Base-by-base conservation (phyloP, 2,113 vertebrate species). In the Trogon melanurus region DNA sequence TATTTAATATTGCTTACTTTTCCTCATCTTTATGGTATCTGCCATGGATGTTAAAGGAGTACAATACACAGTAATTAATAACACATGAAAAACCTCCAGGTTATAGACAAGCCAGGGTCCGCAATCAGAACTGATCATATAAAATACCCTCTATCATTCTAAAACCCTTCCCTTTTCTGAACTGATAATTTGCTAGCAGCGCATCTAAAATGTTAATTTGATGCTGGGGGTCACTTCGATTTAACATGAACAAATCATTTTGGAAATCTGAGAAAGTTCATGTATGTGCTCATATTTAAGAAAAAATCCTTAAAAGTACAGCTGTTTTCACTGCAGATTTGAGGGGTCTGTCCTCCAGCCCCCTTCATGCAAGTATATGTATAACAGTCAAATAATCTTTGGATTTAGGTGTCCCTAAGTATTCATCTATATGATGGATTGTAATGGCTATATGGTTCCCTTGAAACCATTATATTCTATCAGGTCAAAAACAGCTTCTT, bases 351-450 rank as follows among this genome's bases (percentile, higher is more conserved):
- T 84, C 67, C 45, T 88, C 56, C 53, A 91, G 41, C 58, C 58
- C 73, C 16, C 74, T 93, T 78, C 75, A 66, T 78, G 65, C 73
- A 85, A 95, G 90, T 87, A 50, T 79, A 89, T 64, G 38, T 90
- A 80, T 85, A 96, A 74, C 86, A 95, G 97, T 97, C 97, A 97
- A 97, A 98, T 97, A 97, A 96, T 95, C 70, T 50, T 89, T 95
- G 97, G 96, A 98, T 98, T 98, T 97, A 98, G 96, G 85, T 92
- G 95, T 97, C 97, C 98, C 97, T 93, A 96, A 95, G 94, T 97
- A 91, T 97, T 96, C 96, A 96, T 98, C 97, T 96, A 96, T 86
- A 95, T 97, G 98, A 98, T 97, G 96, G 96, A 98, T 98, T 97
- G 89, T 95, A 97, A 98, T 67, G 88, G 85, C 60, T 97, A 88